These are phyloP conservation scores for Cistogaster globosa DNA, from an alignment of 2,888 invertebrate genomes.

Conservation along the genomic window DNA sequence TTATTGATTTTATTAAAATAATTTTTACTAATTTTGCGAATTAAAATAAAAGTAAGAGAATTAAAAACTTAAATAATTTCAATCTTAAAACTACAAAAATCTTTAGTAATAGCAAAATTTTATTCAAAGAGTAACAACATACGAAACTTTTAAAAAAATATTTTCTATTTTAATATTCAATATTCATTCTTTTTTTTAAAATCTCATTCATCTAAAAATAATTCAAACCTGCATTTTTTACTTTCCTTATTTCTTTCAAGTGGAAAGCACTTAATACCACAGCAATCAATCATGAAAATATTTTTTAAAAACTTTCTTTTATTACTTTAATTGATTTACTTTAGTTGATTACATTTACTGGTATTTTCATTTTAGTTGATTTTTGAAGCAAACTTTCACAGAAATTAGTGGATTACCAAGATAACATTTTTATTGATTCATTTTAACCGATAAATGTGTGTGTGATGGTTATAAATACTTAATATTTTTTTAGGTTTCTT, in stretches of 20 bases:
- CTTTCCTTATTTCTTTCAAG: neutral
- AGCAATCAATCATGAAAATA: conserved; percentile 18
- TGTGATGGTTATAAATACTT: neutral
- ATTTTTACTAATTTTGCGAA: no score
- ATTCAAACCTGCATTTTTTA: neutral
- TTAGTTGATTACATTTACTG: neutral
- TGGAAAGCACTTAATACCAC: neutral
- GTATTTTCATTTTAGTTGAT: conserved; percentile 14
- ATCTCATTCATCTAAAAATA: neutral
- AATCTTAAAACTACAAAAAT: no score
- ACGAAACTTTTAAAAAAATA: no score
- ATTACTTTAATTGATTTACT: conserved; percentile 5
- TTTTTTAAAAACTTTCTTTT: neutral
- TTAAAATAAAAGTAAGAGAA: no score
- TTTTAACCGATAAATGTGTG: neutral
- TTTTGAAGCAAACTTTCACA: conserved; percentile 9
- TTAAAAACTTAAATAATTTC: no score
- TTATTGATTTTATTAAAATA: no score
- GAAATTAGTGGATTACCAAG: conserved; percentile 11
- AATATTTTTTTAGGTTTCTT: no score
- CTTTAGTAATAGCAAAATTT: no score
- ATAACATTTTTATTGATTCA: neutral
- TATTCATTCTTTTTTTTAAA: neutral
- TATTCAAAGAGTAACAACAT: no score
- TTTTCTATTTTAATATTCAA: no score